Conservation (phyloP, 2,113 vertebrate genomes). For the Callipepla squamata region DNA sequence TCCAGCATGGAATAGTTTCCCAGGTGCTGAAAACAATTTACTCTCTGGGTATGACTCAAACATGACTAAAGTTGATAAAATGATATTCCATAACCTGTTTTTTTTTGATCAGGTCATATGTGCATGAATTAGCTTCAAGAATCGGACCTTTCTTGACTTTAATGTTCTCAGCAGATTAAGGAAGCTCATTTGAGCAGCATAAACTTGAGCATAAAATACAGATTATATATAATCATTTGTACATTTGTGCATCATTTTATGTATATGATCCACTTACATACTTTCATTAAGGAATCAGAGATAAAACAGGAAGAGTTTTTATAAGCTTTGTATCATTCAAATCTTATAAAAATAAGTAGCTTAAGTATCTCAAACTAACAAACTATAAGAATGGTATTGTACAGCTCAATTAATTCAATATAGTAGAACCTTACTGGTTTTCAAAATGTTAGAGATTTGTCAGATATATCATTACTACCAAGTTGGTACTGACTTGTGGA, state of each 20-base stretch:
- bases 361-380: slow-evolving; percentile 66
- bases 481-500: slow-evolving; percentile 80
- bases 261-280: slow-evolving; percentile 45
- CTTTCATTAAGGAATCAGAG: slow-evolving; percentile 61
- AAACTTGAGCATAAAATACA: slow-evolving; percentile 66
- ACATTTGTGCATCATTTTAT: slow-evolving; percentile 56
- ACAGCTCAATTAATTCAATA: slow-evolving; percentile 66
- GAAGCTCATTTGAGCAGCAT: slow-evolving; percentile 65
- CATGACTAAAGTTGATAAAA: not conserved
- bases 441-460: slow-evolving; percentile 74
- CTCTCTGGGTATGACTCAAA: not conserved
- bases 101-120: not conserved
- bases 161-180: slow-evolving; percentile 52
- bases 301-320: slow-evolving; percentile 61
- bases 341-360: slow-evolving; percentile 72
- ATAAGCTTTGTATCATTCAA: slow-evolving; percentile 69
- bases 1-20: not conserved
- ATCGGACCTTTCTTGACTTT: slow-evolving; percentile 10
- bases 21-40: slow-evolving; percentile 4
- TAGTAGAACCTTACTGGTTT: slow-evolving; percentile 54
- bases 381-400: slow-evolving; percentile 55
- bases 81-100: not conserved
- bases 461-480: slow-evolving; percentile 78
- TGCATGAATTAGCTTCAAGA: slow-evolving; percentile 19
- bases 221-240: slow-evolving; percentile 66